These are phyloP conservation scores for Triplophysa rosa DNA, from an alignment of 2,113 vertebrate species.

Conservation along the genomic window DNA sequence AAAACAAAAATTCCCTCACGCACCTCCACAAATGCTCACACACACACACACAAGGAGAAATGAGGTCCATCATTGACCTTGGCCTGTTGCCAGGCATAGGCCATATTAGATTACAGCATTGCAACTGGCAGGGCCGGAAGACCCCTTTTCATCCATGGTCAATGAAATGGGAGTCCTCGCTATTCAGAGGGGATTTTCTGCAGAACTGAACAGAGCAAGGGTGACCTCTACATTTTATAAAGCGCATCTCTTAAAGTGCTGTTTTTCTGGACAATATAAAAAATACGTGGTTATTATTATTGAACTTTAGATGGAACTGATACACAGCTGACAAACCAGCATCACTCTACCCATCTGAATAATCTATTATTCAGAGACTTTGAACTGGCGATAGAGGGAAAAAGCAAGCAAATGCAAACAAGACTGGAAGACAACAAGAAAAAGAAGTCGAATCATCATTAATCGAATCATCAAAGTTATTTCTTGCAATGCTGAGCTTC, in stretches of 20 bases:
- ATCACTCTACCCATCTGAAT: background rate
- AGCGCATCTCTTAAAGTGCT: background rate
- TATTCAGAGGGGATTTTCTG: conserved; percentile 2
- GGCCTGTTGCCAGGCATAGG: conserved; percentile 54
- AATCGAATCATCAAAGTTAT: background rate
- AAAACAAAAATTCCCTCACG: background rate
- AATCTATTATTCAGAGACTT: conserved; percentile 16
- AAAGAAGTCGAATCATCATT: background rate
- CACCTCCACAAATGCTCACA: background rate
- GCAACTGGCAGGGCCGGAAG: conserved; percentile 17
- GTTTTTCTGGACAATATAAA: too few relatives aligned
- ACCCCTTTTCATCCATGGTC: background rate
- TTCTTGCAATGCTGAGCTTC: too few relatives aligned
- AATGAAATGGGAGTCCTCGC: conserved; percentile 13
- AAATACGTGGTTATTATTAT: background rate
- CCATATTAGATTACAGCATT: conserved; percentile 48
- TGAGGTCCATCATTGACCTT: conserved; percentile 22
- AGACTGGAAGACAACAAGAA: background rate
- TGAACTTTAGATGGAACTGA: background rate
- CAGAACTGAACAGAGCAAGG: background rate
- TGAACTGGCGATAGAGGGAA: background rate
- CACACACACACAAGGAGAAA: background rate
- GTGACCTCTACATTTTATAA: background rate
- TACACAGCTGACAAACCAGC: background rate
- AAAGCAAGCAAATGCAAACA: background rate